A percentile compares a stretch with the other conserved stretches of the same genome.
These are phyloP conservation scores for Nematostella vectensis DNA, from an alignment of 92 coral and sea anemone species.

Conservation along the genomic window DNA sequence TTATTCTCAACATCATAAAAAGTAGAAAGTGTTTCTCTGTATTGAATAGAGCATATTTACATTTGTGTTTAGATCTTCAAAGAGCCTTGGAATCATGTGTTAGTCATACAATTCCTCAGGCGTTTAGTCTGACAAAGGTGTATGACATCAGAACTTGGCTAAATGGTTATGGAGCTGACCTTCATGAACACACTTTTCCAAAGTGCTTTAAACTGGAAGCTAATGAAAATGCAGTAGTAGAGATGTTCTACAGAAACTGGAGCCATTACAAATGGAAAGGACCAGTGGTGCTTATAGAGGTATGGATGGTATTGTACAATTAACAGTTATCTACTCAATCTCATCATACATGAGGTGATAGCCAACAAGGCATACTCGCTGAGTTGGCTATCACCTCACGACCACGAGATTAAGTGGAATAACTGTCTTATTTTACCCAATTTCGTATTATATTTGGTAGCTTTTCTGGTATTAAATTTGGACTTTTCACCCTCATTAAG, in stretches of 20 bases:
- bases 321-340: neutral
- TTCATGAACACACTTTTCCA: slow-evolving; percentile 32
- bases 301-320: slow-evolving; percentile 1
- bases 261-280: slow-evolving; percentile 41
- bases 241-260: slow-evolving; percentile 42
- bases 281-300: slow-evolving; percentile 18
- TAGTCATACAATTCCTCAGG: slow-evolving; percentile 20
- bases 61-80: slow-evolving; percentile 1
- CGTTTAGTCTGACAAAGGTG: slow-evolving; percentile 15
- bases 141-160: slow-evolving; percentile 28
- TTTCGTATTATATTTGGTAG: too few relatives aligned
- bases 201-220: slow-evolving; percentile 35
- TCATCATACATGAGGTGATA: too few relatives aligned
- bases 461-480: too few relatives aligned
- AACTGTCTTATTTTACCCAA: too few relatives aligned
- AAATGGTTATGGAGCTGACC: slow-evolving; percentile 11
- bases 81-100: slow-evolving; percentile 30
- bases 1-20: too few relatives aligned
- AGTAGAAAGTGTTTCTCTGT: too few relatives aligned
- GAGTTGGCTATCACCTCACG: too few relatives aligned
- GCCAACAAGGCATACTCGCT: too few relatives aligned
- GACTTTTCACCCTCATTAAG: too few relatives aligned
- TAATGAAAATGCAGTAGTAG: slow-evolving; percentile 22
- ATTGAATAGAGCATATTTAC: too few relatives aligned
- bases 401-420: too few relatives aligned